These are phyloP conservation scores for Sigmodon hispidus DNA, from an alignment of 2,113 vertebrate species.

Conservation along the genomic window DNA sequence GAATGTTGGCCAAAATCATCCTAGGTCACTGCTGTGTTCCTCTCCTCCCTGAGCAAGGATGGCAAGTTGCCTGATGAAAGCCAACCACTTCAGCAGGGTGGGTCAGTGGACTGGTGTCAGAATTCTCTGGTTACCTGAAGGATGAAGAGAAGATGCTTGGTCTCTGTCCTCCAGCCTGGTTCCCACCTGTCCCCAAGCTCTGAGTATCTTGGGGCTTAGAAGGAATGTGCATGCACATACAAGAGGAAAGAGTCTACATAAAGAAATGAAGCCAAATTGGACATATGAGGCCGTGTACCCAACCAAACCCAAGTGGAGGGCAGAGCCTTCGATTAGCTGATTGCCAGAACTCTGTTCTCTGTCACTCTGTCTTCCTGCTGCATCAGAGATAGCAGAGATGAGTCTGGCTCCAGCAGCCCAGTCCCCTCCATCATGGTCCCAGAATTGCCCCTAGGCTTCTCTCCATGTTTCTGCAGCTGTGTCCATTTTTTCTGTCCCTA, in stretches of 20 bases:
- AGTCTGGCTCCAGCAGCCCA: not conserved
- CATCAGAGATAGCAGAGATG: slow-evolving; percentile 36
- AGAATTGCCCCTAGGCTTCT: not conserved
- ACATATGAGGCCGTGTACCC: slow-evolving; percentile 51
- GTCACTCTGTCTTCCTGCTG: not conserved
- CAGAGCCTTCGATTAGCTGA: not conserved
- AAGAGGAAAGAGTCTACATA: slow-evolving; percentile 37
- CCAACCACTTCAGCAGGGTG: not conserved
- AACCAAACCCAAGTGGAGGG: not conserved
- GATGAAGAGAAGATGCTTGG: not conserved
- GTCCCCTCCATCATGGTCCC: not conserved
- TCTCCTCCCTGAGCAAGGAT: not conserved
- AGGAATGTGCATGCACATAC: not conserved
- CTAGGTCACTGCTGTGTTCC: not conserved
- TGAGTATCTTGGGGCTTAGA: not conserved
- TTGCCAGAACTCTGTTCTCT: not conserved
- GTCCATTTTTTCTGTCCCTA: not conserved
- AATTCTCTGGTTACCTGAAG: not conserved
- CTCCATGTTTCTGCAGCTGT: not conserved
- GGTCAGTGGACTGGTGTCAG: not conserved
- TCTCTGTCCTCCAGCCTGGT: not conserved
- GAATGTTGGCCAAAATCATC: not conserved
- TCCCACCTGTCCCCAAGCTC: not conserved
- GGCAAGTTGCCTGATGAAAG: not conserved
- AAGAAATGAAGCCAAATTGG: slow-evolving; percentile 27